phyloP scores from a whole-genome alignment of 2,888 invertebrate species.

The Frankliniella intonsa region DNA sequence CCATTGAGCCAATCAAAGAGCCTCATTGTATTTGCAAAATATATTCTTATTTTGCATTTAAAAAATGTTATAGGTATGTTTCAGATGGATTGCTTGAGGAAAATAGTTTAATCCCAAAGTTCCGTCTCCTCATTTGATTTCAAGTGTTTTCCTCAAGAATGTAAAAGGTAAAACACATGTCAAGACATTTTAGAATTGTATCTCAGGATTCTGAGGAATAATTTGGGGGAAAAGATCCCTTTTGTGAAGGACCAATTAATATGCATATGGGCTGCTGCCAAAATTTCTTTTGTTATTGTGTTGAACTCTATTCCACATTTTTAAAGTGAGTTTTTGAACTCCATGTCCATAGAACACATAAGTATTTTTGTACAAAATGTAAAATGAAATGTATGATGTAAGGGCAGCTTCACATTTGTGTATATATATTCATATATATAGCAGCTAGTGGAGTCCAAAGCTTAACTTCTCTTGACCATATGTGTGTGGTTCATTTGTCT shows the following conservation, averaged over 20 bases:
- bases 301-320: slow-evolving; percentile 4
- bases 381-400: background rate
- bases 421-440: no score
- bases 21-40: no score
- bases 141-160: no score
- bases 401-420: background rate
- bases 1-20: no score
- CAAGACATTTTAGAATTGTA: background rate
- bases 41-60: no score
- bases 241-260: slow-evolving; percentile 17
- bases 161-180: no score
- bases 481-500: background rate
- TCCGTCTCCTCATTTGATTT: background rate
- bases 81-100: slow-evolving; percentile 1
- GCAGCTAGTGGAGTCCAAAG: background rate
- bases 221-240: background rate
- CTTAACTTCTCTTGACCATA: no score
- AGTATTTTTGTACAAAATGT: slow-evolving; percentile 22
- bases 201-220: background rate
- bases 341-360: slow-evolving; percentile 19
- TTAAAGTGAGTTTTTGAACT: background rate
- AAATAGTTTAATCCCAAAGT: background rate
- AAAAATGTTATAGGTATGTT: slow-evolving; percentile 1
- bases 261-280: slow-evolving; percentile 22
- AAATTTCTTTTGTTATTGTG: slow-evolving; percentile 1